Percentiles rank a stretch among this genome's conserved stretches.
These are phyloP conservation scores for Zaprionus bogoriensis DNA, from an alignment of 2,888 invertebrate genomes.

Conservation along the genomic window DNA sequence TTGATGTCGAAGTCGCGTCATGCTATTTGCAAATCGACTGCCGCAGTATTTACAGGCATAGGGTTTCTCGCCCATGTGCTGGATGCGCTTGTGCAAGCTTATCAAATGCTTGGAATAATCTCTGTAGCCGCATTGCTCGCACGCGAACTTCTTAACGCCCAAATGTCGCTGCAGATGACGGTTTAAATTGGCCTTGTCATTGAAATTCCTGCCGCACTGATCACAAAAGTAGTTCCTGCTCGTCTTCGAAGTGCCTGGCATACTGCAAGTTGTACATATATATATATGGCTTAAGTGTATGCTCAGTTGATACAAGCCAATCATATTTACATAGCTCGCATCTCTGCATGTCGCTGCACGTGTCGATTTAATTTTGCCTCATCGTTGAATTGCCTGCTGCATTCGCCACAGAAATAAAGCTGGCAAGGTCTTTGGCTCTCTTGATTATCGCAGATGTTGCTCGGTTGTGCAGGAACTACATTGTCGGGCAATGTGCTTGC, in stretches of 20 bases:
- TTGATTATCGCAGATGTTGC: too few species aligned
- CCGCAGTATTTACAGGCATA: slow-evolving; percentile 46
- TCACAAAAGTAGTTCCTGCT: slow-evolving; percentile 31
- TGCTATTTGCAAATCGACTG: slow-evolving; percentile 27
- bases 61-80: slow-evolving; percentile 45
- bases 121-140: slow-evolving; percentile 36
- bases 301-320: too few species aligned
- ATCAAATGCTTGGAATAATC: slow-evolving; percentile 36
- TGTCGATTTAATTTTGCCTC: too few species aligned
- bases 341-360: too few species aligned
- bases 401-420: too few species aligned
- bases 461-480: too few species aligned
- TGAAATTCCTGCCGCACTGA: slow-evolving; percentile 43
- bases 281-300: too few species aligned
- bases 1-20: slow-evolving; percentile 40
- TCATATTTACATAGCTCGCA: too few species aligned
- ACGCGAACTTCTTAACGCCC: slow-evolving; percentile 28
- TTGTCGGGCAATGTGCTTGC: too few species aligned
- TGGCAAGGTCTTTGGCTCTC: too few species aligned
- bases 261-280: too few species aligned
- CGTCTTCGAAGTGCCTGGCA: neutral
- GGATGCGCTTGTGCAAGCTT: slow-evolving; percentile 44
- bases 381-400: too few species aligned
- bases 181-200: slow-evolving; percentile 43
- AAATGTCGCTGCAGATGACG: slow-evolving; percentile 33